These are phyloP conservation scores for Brachionus manjavacas DNA, from an alignment of 1,140 invertebrate species.

Conservation along the genomic window DNA sequence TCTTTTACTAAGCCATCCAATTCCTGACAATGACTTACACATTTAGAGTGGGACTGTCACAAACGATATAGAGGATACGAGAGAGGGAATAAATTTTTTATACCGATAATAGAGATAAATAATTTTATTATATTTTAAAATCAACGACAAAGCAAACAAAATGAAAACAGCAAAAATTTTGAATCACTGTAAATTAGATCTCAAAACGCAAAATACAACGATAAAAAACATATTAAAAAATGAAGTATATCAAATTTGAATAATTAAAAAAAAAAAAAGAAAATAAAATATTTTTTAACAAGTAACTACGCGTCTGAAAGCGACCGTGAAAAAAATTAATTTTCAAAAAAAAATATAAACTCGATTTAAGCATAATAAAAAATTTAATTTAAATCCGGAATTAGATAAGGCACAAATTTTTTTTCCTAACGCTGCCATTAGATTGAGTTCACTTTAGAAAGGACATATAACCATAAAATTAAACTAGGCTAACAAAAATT, in stretches of 20 bases:
- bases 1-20: too few relatives aligned
- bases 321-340: background rate
- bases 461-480: background rate
- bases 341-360: background rate
- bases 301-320: background rate
- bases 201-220: background rate
- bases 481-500: background rate
- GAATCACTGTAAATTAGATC: background rate
- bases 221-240: conserved; percentile 3
- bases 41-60: too few relatives aligned
- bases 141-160: conserved; percentile 13
- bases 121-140: conserved; percentile 34
- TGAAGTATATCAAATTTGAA: background rate
- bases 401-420: background rate
- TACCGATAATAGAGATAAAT: background rate
- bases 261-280: conserved; percentile 2
- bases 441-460: background rate
- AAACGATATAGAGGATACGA: too few relatives aligned
- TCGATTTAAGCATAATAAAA: background rate
- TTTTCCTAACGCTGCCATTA: background rate
- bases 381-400: conserved; percentile 20
- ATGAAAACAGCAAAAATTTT: conserved; percentile 23
- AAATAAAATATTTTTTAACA: background rate
- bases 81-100: too few relatives aligned
- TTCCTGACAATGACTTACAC: too few relatives aligned